Base-by-base conservation (phyloP, 2,888 invertebrate species). In the Oligia latruncula region DNA sequence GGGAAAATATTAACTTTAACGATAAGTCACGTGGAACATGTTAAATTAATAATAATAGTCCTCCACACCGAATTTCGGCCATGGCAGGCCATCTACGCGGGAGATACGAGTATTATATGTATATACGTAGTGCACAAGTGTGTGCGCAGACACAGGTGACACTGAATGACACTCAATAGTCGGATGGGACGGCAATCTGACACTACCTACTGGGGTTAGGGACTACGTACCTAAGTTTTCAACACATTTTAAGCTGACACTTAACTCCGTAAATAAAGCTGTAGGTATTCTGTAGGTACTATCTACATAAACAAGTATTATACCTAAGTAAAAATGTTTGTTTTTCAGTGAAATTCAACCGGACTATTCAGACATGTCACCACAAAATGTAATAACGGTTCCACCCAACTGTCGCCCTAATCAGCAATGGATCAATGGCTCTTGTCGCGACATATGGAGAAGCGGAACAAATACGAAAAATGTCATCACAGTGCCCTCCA, bases 401-500 rank as follows among this genome's bases (percentile, higher is more conserved):
- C 88, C 83, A n/a, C 0, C 86, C 5, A 86, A 86, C 40, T 88
- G 88, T 68, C 82, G n/a, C 20, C 55, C 74, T 29, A 85, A 83
- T 4, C 89, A 89, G 40, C 80, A 82, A 49, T 90, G 83, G 83
- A 67, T 90, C 5, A 89, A 89, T 67, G 89, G 90, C n/a, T 20
- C 80, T 67, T 89, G 89, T 66, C 78, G 89, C 23, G 87, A 90
- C 11, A 46, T 90, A 2, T 90, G 90, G 90, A 81, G 68, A 49
- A 66, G 71, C 43, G 70, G 46, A n/a, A n/a, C 71, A 17, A 76
- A 78, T n/a, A 81, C 80, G n/a, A 68, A 78, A 55, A 89, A 89
- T 60, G 77, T 89, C 20, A 74, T 89, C 55, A 90, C 91, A 2
- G 92, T 90, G 43, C 92, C 92, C 23, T 52, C 84, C 5, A 93